Conservation (phyloP, 1,140 invertebrate genomes). For the Coelopa frigida region DNA sequence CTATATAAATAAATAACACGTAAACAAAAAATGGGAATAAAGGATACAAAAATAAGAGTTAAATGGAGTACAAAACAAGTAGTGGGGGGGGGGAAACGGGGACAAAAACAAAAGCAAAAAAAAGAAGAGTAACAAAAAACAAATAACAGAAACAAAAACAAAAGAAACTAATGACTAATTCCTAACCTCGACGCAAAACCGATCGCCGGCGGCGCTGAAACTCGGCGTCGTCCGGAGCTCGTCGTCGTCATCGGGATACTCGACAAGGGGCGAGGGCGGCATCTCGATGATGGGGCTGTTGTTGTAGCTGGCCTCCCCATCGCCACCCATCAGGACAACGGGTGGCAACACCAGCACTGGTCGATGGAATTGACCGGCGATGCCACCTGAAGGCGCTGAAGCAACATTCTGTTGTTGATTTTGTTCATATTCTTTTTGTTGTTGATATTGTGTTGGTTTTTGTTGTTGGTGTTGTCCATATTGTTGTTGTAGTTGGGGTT, state of each 20-base stretch:
- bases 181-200: constrained; percentile 45
- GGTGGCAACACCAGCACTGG: constrained; percentile 40
- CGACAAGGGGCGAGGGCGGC: constrained; percentile 45
- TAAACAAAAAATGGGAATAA: constrained; percentile 8
- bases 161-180: too few species aligned
- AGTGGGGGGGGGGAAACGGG: constrained; percentile 3
- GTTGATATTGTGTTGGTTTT: neutral
- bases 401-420: constrained; percentile 25
- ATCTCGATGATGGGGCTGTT: constrained; percentile 29
- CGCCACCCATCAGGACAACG: constrained; percentile 35
- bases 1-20: too few species aligned
- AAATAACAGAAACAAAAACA: constrained; percentile 17
- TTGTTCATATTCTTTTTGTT: constrained; percentile 19
- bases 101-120: constrained; percentile 15
- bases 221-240: constrained; percentile 13
- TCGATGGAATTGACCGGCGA: constrained; percentile 39
- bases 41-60: constrained; percentile 1
- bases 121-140: constrained; percentile 16
- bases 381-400: constrained; percentile 12
- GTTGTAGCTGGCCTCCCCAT: constrained; percentile 5
- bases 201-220: constrained; percentile 37
- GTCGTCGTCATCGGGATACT: constrained; percentile 67
- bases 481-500: constrained; percentile 4
- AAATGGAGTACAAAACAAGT: constrained; percentile 7
- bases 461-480: constrained; percentile 10